Conservation (phyloP, 30 jellyfish, hydroid and myxozoan species). For the Chrysaora quinquecirrha region DNA sequence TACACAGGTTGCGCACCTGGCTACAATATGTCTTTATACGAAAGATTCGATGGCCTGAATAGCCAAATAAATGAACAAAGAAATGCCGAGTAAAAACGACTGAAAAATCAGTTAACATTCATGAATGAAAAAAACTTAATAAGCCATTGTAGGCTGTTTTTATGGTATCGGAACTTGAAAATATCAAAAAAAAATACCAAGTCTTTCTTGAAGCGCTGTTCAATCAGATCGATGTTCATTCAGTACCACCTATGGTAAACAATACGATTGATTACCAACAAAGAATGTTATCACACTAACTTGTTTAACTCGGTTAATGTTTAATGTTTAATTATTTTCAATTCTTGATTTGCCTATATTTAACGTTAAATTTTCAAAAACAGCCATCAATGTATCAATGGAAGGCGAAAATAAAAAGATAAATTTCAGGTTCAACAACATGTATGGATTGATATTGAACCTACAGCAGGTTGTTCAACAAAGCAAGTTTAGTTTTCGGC, state of each 20-base stretch:
- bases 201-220: no score
- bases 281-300: no score
- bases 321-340: no score
- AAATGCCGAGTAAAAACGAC: neutral
- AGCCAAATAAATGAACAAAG: no score
- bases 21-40: neutral
- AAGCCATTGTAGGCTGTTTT: neutral
- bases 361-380: neutral
- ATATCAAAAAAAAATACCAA: neutral
- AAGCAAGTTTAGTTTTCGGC: neutral
- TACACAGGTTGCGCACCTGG: neutral
- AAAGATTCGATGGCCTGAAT: neutral
- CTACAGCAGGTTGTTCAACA: neutral
- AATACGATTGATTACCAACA: neutral
- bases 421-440: neutral
- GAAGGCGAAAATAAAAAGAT: neutral
- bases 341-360: no score
- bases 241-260: conserved; percentile 1
- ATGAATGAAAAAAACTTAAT: neutral
- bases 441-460: neutral
- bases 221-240: neutral
- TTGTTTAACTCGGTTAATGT: no score
- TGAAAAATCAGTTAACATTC: neutral
- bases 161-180: neutral
- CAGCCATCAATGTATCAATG: neutral